These are phyloP conservation scores for Pristionchus mayeri DNA, from an alignment of 2,888 invertebrate genomes.

Conservation along the genomic window DNA sequence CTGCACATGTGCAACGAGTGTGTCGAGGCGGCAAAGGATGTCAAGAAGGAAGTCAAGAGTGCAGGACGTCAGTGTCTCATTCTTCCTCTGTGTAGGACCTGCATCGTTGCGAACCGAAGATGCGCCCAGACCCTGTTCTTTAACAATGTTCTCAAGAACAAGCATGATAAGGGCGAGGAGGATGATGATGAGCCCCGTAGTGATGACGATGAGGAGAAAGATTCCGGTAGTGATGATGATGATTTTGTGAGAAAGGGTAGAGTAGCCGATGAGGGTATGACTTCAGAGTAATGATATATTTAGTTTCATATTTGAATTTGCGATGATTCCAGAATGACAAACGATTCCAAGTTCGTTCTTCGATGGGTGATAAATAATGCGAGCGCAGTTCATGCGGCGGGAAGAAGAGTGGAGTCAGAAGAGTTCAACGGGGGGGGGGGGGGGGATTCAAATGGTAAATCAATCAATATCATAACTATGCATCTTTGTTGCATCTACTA, in stretches of 20 bases:
- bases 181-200: not conserved
- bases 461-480: no score
- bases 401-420: no score
- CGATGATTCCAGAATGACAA: no score
- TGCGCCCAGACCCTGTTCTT: not conserved
- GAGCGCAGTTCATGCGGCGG: no score
- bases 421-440: no score
- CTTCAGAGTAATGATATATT: not conserved
- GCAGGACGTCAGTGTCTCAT: not conserved
- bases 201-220: not conserved
- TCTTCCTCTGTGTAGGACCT: not conserved
- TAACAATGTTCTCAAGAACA: constrained; percentile 19
- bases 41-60: not conserved
- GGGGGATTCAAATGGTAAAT: no score
- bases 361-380: no score
- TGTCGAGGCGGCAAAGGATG: not conserved
- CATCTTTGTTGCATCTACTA: no score
- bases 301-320: no score
- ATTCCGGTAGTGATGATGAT: not conserved
- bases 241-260: no score
- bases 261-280: no score
- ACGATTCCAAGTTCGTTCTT: no score
- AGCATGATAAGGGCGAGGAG: not conserved
- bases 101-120: not conserved
- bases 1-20: not conserved